A percentile compares a stretch with the other conserved stretches of the same genome.
Evolutionary conservation across 2,888 invertebrate genomes (phyloP).

Genomic region (Tinea pellionella): DNA sequence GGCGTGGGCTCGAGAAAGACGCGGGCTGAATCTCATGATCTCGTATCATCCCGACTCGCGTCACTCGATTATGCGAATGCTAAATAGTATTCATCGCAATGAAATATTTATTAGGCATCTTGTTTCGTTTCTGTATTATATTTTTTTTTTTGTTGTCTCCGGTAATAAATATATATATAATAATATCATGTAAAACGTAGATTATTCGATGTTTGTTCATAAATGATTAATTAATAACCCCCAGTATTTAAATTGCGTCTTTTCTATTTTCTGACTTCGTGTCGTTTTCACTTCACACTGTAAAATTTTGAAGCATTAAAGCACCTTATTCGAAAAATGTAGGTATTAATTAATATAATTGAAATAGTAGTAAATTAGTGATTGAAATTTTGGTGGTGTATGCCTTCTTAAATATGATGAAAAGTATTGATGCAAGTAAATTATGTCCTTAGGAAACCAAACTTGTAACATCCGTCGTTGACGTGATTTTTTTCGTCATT

Average conservation of each 20-base stretch:
- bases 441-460: constrained; percentile 59
- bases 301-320: constrained; percentile 61
- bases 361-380: constrained; percentile 10
- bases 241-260: not conserved
- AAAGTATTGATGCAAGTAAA: constrained; percentile 48
- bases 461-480: constrained; percentile 56
- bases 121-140: not conserved
- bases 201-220: not conserved
- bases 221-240: not conserved
- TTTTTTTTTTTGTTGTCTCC: not conserved
- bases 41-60: not conserved
- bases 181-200: constrained; percentile 2
- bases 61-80: not conserved
- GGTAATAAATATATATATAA: not conserved
- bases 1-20: constrained; percentile 28
- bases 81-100: not conserved
- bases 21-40: constrained; percentile 4
- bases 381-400: constrained; percentile 58
- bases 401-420: constrained; percentile 56
- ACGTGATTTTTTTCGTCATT: constrained; percentile 56
- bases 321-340: constrained; percentile 33
- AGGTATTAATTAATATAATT: not conserved
- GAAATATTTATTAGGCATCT: no score
- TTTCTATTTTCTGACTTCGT: not conserved
- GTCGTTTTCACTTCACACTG: constrained; percentile 25